Evolutionary conservation across 30 jellyfish, hydroid and myxozoan genomes (phyloP).

Genomic region (Chironex yamaguchii): DNA sequence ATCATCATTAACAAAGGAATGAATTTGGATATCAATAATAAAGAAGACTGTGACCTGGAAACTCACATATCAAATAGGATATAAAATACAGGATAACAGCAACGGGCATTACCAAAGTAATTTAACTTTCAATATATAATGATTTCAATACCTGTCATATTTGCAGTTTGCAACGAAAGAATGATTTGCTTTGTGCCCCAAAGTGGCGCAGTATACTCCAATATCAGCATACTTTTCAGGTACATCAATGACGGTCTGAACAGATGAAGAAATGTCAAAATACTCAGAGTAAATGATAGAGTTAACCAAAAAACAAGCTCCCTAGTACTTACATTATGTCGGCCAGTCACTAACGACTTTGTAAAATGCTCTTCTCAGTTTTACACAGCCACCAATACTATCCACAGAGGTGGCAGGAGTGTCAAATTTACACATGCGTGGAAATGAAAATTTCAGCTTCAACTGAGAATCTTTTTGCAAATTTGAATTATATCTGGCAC

Average conservation of each 20-base stretch:
- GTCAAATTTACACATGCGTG: no score
- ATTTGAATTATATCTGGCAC: no score
- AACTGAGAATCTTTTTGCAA: no score
- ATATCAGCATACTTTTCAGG: slow-evolving; percentile 65
- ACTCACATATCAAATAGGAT: no score
- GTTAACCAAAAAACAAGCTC: background rate
- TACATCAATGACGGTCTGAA: slow-evolving; percentile 86
- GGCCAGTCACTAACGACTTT: background rate
- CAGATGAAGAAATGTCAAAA: background rate
- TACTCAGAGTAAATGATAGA: background rate
- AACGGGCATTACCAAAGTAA: background rate
- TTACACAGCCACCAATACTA: no score
- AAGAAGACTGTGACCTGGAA: no score
- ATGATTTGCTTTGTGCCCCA: slow-evolving; percentile 97
- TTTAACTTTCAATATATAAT: background rate
- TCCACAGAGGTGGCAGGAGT: no score
- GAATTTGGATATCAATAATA: no score
- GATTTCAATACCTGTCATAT: slow-evolving; percentile 79
- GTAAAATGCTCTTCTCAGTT: background rate
- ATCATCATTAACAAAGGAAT: no score
- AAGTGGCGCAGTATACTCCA: slow-evolving; percentile 66
- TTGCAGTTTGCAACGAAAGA: slow-evolving; percentile 86
- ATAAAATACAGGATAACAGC: no score
- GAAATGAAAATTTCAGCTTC: no score
- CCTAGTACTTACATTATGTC: background rate